phyloP scores from a whole-genome alignment of 64 coral and sea anemone genomes.

The Trachythela sp. region DNA sequence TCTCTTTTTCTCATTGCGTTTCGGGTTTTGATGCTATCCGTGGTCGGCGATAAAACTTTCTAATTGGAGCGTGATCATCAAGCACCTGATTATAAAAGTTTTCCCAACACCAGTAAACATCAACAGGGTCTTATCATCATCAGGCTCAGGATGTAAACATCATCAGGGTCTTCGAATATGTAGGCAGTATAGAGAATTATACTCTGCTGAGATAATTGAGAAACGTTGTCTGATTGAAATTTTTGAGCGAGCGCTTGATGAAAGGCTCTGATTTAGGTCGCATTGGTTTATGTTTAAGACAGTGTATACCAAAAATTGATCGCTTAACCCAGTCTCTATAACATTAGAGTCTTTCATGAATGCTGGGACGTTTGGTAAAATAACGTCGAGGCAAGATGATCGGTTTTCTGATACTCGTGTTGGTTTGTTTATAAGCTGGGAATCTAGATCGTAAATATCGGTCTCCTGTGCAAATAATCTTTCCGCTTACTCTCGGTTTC shows the following conservation, averaged over 20 bases:
- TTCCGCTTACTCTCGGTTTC: too few species aligned
- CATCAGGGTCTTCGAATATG: slow-evolving; percentile 34
- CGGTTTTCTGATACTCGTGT: not conserved
- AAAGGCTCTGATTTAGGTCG: slow-evolving; percentile 31
- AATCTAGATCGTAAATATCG: slow-evolving; percentile 41
- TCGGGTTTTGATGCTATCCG: not conserved
- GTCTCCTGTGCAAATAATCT: too few species aligned
- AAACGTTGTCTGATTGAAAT: slow-evolving; percentile 27
- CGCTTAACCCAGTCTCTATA: slow-evolving; percentile 27
- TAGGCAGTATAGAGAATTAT: slow-evolving; percentile 16
- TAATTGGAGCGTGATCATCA: slow-evolving; percentile 18
- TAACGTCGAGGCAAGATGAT: slow-evolving; percentile 26
- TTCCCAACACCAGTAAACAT: slow-evolving; percentile 28
- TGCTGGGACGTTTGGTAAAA: slow-evolving; percentile 30
- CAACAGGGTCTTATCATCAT: slow-evolving; percentile 32
- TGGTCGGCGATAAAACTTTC: slow-evolving; percentile 5
- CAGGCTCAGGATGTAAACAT: too few species aligned
- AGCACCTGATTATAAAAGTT: not conserved
- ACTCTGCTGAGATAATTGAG: not conserved
- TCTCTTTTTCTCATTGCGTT: slow-evolving; percentile 21
- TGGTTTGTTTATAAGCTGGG: slow-evolving; percentile 24
- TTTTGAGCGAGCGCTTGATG: slow-evolving; percentile 11
- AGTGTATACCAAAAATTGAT: slow-evolving; percentile 25
- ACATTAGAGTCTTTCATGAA: not conserved
- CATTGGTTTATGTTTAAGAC: not conserved